Evolutionary conservation across 2,113 vertebrate species (phyloP).

Genomic region (Eretmochelys imbricata): DNA sequence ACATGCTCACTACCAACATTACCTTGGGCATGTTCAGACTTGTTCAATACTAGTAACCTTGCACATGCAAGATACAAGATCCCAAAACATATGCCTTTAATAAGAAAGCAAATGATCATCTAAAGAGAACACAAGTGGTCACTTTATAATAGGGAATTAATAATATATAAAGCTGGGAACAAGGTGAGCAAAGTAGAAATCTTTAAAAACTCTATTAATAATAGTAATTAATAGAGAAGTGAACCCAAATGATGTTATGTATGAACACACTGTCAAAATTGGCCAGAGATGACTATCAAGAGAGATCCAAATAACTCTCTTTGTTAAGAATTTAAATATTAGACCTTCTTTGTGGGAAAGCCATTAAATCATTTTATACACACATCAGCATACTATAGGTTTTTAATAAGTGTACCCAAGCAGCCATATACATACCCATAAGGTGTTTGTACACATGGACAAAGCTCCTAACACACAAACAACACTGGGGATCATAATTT

Average conservation of each 20-base stretch:
- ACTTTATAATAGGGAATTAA: not conserved
- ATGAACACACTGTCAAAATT: not conserved
- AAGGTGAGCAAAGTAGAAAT: not conserved
- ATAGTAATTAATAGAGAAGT: not conserved
- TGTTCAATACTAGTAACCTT: too few relatives aligned
- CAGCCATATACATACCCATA: not conserved
- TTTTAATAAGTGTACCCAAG: not conserved
- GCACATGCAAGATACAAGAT: too few relatives aligned
- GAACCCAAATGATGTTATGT: not conserved
- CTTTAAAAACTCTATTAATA: not conserved
- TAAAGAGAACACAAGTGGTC: not conserved
- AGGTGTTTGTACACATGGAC: not conserved
- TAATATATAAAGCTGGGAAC: not conserved
- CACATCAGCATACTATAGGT: fast-evolving
- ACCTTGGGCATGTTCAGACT: too few relatives aligned
- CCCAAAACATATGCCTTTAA: not conserved
- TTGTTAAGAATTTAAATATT: not conserved
- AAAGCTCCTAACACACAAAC: not conserved
- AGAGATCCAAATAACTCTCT: not conserved
- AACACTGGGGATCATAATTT: not conserved
- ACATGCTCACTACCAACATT: too few relatives aligned
- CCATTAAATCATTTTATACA: not conserved
- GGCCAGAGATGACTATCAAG: not conserved
- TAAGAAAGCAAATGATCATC: not conserved
- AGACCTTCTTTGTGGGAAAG: not conserved